These are phyloP conservation scores for Nephrotoma appendiculata DNA, from an alignment of 2,888 invertebrate genomes.

Conservation along the genomic window DNA sequence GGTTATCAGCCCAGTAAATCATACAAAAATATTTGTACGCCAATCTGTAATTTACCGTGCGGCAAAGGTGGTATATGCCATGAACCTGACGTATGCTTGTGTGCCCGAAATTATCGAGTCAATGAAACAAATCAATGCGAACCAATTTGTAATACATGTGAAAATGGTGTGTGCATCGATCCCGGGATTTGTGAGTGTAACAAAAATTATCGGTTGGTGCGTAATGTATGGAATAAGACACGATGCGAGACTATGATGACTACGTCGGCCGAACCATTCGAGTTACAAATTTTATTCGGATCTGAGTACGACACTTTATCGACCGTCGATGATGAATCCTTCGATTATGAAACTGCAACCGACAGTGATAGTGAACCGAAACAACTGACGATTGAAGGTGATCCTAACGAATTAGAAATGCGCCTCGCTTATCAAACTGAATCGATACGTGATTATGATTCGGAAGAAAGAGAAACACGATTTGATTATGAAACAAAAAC, in stretches of 20 bases:
- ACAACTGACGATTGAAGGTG: no score
- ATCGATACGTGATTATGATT: no score
- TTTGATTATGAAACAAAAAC: no score
- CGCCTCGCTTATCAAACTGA: no score
- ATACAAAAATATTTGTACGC: not conserved
- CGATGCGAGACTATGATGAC: not conserved
- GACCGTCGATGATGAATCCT: no score
- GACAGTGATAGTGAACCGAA: no score
- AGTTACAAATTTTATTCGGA: not conserved
- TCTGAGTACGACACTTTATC: no score
- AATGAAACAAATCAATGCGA: not conserved
- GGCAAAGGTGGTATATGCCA: conserved; percentile 2
- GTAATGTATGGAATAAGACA: not conserved
- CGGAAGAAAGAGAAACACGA: no score
- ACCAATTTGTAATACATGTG: not conserved
- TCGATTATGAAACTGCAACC: no score
- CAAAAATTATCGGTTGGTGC: not conserved
- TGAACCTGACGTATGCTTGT: conserved; percentile 2
- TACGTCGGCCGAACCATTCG: not conserved
- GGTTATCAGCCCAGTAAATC: not conserved
- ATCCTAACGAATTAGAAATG: no score
- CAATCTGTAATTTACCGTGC: conserved; percentile 15
- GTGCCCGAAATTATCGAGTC: not conserved
- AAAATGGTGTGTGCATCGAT: not conserved
- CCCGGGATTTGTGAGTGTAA: not conserved